Percentiles rank a stretch among this genome's conserved stretches.
phyloP scores from a whole-genome alignment of 2,797 vertebrate genomes.

The Rhynchonycteris naso region DNA sequence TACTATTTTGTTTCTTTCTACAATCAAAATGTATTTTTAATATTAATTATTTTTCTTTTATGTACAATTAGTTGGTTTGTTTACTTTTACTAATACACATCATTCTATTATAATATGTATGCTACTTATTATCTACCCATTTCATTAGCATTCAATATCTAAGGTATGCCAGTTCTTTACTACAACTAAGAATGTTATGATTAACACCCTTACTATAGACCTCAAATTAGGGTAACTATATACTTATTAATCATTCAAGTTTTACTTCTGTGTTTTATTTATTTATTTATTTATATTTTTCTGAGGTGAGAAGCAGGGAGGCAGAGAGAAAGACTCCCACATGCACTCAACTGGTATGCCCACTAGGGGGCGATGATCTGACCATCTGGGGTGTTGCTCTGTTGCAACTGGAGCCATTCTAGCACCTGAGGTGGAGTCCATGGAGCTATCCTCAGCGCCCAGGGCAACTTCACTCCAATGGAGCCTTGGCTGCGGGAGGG shows the following conservation, averaged over 20 bases:
- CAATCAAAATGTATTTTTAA: neutral
- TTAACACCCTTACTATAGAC: neutral
- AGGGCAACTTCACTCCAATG: no score
- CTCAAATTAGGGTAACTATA: neutral
- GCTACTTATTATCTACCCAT: neutral
- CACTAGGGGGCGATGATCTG: no score
- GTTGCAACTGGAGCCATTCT: no score
- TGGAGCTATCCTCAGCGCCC: no score
- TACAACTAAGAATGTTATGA: neutral
- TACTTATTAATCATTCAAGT: neutral
- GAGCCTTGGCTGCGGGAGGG: no score
- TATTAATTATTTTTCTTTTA: neutral
- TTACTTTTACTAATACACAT: neutral
- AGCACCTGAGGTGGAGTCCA: no score
- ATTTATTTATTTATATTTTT: neutral
- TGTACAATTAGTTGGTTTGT: neutral
- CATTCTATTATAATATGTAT: neutral
- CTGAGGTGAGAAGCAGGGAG: no score
- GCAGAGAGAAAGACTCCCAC: no score
- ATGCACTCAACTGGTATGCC: no score
- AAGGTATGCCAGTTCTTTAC: neutral
- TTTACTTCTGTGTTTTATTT: neutral
- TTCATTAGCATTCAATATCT: neutral
- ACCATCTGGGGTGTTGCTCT: no score
- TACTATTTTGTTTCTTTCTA: neutral